These are phyloP conservation scores for Mustela nigripes DNA, from an alignment of 2,113 vertebrate species.

Conservation along the genomic window DNA sequence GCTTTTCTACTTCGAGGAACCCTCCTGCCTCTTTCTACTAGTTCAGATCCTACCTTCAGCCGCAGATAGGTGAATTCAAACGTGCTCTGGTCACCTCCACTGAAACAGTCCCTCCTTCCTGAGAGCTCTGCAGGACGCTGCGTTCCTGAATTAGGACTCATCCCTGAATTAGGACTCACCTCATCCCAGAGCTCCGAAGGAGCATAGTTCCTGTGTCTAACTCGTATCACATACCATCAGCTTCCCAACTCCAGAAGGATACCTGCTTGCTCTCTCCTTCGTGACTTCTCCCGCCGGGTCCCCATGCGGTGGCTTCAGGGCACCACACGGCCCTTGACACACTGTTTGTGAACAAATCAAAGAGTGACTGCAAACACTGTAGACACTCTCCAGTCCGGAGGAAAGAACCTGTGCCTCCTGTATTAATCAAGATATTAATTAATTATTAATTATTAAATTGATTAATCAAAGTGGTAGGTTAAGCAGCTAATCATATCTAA, in stretches of 20 bases:
- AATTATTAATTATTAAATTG: background rate
- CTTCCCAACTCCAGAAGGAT: background rate
- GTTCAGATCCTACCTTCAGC: background rate
- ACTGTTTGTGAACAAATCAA: background rate
- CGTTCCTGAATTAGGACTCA: background rate
- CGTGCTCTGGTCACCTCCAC: background rate
- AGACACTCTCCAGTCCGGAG: background rate
- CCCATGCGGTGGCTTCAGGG: accelerated
- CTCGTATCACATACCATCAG: background rate
- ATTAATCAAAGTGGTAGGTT: background rate
- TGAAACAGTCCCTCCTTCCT: background rate
- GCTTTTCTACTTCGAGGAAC: background rate
- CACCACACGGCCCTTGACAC: background rate
- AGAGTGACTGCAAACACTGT: background rate
- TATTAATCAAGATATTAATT: background rate
- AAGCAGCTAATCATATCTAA: background rate
- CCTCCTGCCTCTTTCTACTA: background rate
- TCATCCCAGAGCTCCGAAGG: accelerated
- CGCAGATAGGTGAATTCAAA: background rate
- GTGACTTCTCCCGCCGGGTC: too few relatives aligned
- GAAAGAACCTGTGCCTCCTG: background rate
- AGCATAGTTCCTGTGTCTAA: background rate
- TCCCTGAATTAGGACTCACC: background rate
- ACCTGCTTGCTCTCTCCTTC: background rate
- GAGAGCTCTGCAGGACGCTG: accelerated